A percentile compares a stretch with the other conserved stretches of the same genome.
Evolutionary conservation across 2,888 invertebrate genomes (phyloP).

Genomic region (Arctia plantaginis): DNA sequence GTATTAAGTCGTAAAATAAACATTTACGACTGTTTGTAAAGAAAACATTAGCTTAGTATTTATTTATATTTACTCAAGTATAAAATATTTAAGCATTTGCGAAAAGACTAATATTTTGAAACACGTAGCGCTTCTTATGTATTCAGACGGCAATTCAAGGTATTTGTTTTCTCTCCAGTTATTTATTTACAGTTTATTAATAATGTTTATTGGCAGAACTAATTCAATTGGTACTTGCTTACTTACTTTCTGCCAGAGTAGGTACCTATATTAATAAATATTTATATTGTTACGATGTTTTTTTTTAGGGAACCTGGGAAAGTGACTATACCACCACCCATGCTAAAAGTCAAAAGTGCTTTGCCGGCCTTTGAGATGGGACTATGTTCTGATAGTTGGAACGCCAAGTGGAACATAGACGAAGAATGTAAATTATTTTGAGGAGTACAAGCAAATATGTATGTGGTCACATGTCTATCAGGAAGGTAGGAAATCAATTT

Average conservation of each 20-base stretch:
- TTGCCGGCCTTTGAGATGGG: neutral
- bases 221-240: neutral
- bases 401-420: neutral
- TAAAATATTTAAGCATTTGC: slow-evolving; percentile 18
- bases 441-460: neutral
- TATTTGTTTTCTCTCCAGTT: neutral
- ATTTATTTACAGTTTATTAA: neutral
- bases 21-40: slow-evolving; percentile 46
- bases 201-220: neutral
- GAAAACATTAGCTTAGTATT: slow-evolving; percentile 37
- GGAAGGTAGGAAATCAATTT: neutral
- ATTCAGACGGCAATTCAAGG: neutral
- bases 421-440: no score
- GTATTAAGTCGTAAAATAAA: slow-evolving; percentile 42
- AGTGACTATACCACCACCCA: no score
- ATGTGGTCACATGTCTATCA: neutral
- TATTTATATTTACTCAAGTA: slow-evolving; percentile 29
- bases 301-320: neutral
- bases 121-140: neutral
- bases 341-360: no score
- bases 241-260: neutral
- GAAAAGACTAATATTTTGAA: neutral
- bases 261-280: neutral
- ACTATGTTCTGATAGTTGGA: neutral
- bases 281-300: neutral